Conservation (phyloP, 2,113 vertebrate species). For the Perca flavescens region DNA sequence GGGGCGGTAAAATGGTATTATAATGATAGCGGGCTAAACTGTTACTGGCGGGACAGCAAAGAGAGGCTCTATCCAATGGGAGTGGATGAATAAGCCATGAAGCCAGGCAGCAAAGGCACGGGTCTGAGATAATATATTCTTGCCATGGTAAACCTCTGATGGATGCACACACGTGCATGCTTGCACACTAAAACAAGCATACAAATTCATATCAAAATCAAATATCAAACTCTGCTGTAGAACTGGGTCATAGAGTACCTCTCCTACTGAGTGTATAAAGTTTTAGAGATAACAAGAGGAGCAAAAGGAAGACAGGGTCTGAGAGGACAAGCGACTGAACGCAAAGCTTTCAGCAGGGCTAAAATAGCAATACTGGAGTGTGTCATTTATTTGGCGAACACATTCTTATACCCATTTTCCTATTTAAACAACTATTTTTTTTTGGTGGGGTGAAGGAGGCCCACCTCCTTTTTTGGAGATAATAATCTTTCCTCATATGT, state of each 20-base stretch:
- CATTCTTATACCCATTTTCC: not conserved
- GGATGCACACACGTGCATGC: slow-evolving; percentile 3
- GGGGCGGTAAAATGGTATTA: slow-evolving; percentile 52
- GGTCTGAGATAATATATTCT: slow-evolving; percentile 69
- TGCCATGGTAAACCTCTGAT: slow-evolving; percentile 54
- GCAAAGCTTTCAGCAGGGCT: not conserved
- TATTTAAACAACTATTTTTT: slow-evolving; percentile 15
- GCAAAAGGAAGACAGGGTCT: slow-evolving; percentile 42
- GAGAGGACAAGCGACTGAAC: slow-evolving; percentile 36
- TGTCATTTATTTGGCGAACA: slow-evolving; percentile 11
- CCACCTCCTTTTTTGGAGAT: slow-evolving; percentile 47
- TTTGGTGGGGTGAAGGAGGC: slow-evolving; percentile 14
- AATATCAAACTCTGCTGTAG: slow-evolving; percentile 68
- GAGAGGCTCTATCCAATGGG: slow-evolving; percentile 51
- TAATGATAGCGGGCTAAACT: slow-evolving; percentile 62
- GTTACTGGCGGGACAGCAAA: slow-evolving; percentile 58
- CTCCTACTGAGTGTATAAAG: slow-evolving; percentile 59
- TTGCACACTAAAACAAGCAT: slow-evolving; percentile 45
- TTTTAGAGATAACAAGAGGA: slow-evolving; percentile 68
- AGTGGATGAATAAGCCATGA: slow-evolving; percentile 68
- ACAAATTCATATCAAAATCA: slow-evolving; percentile 75
- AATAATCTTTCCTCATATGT: slow-evolving; percentile 52
- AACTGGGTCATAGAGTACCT: slow-evolving; percentile 75
- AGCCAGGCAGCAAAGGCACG: slow-evolving; percentile 54
- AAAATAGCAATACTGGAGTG: slow-evolving; percentile 17